phyloP scores from a whole-genome alignment of 2,888 invertebrate genomes.

The Myathropa florea region DNA sequence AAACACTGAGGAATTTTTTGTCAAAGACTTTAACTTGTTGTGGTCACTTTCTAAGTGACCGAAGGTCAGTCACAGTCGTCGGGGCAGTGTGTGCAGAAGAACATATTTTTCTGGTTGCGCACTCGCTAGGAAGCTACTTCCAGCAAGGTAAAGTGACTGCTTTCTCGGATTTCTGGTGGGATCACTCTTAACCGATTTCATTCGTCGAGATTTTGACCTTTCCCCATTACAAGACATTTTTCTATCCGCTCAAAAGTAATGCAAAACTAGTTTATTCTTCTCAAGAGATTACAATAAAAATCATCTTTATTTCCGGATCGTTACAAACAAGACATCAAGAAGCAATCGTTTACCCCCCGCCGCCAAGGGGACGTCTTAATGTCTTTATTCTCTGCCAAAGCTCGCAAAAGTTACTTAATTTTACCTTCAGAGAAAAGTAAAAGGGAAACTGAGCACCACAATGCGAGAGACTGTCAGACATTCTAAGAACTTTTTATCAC shows the following conservation, averaged over 20 bases:
- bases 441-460: neutral
- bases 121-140: too few relatives aligned
- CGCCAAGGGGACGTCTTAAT: neutral
- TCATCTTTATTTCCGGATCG: too few relatives aligned
- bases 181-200: too few relatives aligned
- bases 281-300: too few relatives aligned
- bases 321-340: too few relatives aligned
- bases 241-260: too few relatives aligned
- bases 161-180: too few relatives aligned
- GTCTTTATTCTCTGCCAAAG: neutral
- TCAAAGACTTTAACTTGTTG: neutral
- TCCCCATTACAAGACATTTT: too few relatives aligned
- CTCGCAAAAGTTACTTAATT: neutral
- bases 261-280: too few relatives aligned
- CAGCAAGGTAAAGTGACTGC: too few relatives aligned
- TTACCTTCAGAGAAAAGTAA: neutral
- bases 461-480: neutral
- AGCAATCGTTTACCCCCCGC: neutral
- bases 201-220: too few relatives aligned
- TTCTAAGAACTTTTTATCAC: slow-evolving; percentile 7
- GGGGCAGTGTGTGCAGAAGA: neutral
- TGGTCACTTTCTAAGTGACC: neutral
- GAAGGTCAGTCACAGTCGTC: neutral
- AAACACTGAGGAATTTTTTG: neutral
- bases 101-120: too few relatives aligned